Evolutionary conservation across 2,113 vertebrate genomes (phyloP).

Genomic region (Daubentonia madagascariensis): DNA sequence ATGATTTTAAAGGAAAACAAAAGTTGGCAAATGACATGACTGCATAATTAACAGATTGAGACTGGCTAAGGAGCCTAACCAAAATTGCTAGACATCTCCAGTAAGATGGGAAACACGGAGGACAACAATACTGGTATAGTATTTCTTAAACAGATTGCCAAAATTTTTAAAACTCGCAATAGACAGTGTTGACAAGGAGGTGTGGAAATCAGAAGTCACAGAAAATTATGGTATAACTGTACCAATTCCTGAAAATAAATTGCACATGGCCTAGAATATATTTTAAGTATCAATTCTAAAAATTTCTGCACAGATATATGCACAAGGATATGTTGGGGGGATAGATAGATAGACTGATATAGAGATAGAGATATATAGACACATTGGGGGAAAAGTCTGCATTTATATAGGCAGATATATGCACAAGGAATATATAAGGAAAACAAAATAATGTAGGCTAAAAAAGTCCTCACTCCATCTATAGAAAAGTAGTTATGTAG

Average conservation of each 20-base stretch:
- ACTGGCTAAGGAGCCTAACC: background rate
- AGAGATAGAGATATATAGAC: background rate
- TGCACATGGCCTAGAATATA: background rate
- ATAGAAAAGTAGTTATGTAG: background rate
- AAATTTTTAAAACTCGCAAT: too few species aligned
- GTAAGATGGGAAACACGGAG: background rate
- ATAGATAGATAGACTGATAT: background rate
- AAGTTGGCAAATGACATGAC: background rate
- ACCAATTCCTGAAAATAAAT: background rate
- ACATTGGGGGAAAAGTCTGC: too few species aligned
- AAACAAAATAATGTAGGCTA: too few species aligned
- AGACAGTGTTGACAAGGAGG: background rate
- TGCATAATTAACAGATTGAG: background rate
- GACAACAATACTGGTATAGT: too few species aligned
- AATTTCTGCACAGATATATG: background rate
- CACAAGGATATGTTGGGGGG: background rate
- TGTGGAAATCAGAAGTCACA: background rate
- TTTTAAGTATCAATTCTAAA: background rate
- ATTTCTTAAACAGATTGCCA: background rate
- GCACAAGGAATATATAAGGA: rapidly evolving
- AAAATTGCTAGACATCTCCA: background rate
- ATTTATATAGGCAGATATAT: rapidly evolving
- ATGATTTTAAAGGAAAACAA: background rate
- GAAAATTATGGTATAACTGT: background rate
- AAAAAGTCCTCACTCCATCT: too few species aligned